phyloP scores from a whole-genome alignment of 2,888 invertebrate genomes.

The Callosobruchus maculatus region DNA sequence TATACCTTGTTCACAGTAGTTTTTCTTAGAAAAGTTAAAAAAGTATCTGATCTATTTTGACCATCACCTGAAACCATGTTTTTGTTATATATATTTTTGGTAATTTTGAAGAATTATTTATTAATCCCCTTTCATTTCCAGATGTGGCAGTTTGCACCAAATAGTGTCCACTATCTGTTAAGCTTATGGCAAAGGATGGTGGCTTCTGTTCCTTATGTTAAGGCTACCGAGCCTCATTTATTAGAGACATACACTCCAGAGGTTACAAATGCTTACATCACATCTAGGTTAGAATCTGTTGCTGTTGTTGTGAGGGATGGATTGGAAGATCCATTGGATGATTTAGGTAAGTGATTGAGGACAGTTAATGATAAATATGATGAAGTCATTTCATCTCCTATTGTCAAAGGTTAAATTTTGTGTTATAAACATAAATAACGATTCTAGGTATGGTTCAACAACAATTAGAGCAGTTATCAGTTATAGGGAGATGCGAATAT shows the following conservation, averaged over 20 bases:
- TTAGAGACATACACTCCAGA: slow-evolving; percentile 95
- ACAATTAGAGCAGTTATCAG: slow-evolving; percentile 93
- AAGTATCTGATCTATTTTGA: too few relatives aligned
- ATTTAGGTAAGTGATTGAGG: slow-evolving; percentile 61
- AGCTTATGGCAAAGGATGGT: slow-evolving; percentile 99
- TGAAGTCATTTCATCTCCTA: neutral
- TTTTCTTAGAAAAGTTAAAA: too few relatives aligned
- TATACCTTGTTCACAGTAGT: too few relatives aligned
- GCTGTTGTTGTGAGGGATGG: slow-evolving; percentile 86
- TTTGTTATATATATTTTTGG: too few relatives aligned
- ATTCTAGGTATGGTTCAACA: slow-evolving; percentile 83
- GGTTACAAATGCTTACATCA: slow-evolving; percentile 93
- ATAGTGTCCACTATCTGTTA: slow-evolving; percentile 94
- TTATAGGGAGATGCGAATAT: slow-evolving; percentile 95
- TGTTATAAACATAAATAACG: too few relatives aligned
- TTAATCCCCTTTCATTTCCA: slow-evolving; percentile 42
- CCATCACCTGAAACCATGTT: too few relatives aligned
- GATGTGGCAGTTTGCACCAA: slow-evolving; percentile 99
- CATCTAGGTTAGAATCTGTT: slow-evolving; percentile 89
- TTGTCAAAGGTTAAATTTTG: too few relatives aligned
- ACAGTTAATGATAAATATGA: neutral
- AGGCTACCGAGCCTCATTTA: slow-evolving; percentile 92
- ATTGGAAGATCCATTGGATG: slow-evolving; percentile 92
- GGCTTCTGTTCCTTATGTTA: slow-evolving; percentile 96
- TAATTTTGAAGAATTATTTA: neutral